These are phyloP conservation scores for Branchinecta lynchi DNA, from an alignment of 1,140 invertebrate species.

Conservation along the genomic window DNA sequence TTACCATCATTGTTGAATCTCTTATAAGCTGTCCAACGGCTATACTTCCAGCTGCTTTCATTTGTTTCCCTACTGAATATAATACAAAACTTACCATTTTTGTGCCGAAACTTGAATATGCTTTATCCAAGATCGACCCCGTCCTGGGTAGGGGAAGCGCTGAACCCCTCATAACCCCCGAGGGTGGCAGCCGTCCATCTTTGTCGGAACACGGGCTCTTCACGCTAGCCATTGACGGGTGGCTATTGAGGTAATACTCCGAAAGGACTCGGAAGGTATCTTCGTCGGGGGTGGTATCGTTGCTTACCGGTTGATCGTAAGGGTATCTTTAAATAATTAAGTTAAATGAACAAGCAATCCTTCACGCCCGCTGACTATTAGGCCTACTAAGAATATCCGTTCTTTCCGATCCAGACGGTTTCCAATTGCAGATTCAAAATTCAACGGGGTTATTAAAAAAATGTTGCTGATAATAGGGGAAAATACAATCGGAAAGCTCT, in stretches of 20 bases:
- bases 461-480: too few species aligned
- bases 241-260: neutral
- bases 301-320: neutral
- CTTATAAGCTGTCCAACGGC: too few species aligned
- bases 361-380: too few species aligned
- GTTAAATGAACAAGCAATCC: too few species aligned
- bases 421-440: too few species aligned
- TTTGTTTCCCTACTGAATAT: neutral
- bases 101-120: neutral
- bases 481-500: too few species aligned
- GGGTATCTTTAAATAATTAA: neutral
- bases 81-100: neutral
- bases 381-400: too few species aligned
- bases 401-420: too few species aligned
- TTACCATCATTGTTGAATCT: too few species aligned
- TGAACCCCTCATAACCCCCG: neutral
- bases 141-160: neutral
- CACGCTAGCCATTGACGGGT: neutral
- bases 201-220: neutral
- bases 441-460: too few species aligned
- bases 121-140: neutral
- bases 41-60: too few species aligned
- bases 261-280: neutral
- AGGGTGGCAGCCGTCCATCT: neutral
- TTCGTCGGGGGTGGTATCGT: neutral